A percentile compares a stretch with the other conserved stretches of the same genome.
phyloP scores from a whole-genome alignment of 1,140 invertebrate species.

The Drosophila dunni region DNA sequence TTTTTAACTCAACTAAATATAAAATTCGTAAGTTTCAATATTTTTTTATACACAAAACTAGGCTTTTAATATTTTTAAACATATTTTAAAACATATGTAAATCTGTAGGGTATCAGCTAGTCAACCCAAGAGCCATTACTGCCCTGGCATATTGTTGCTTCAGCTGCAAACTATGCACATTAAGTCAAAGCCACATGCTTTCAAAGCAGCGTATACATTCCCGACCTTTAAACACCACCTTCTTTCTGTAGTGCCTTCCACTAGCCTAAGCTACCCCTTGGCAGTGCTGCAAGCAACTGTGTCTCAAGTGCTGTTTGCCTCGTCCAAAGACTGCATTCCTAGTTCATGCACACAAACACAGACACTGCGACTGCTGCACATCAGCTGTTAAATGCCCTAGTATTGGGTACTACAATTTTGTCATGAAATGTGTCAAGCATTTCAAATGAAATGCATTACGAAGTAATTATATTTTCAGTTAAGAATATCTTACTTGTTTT shows the following conservation, averaged over 20 bases:
- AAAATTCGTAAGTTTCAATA: too few species aligned
- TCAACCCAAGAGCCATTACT: neutral
- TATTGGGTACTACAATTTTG: too few species aligned
- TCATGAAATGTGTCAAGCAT: too few species aligned
- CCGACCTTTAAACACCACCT: neutral
- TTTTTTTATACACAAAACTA: too few species aligned
- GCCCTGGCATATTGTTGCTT: constrained; percentile 10
- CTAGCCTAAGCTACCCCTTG: neutral
- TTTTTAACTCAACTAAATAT: too few species aligned
- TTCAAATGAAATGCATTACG: too few species aligned
- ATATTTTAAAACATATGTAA: too few species aligned
- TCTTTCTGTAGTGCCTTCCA: neutral
- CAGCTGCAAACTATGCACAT: constrained; percentile 22
- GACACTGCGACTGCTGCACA: neutral
- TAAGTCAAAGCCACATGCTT: constrained; percentile 36
- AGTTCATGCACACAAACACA: neutral
- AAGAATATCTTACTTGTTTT: too few species aligned
- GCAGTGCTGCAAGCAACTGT: neutral
- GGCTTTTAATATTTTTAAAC: too few species aligned
- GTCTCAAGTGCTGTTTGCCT: constrained; percentile 27
- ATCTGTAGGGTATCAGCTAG: neutral
- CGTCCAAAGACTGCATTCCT: constrained; percentile 6
- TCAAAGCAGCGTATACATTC: neutral
- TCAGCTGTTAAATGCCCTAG: neutral
- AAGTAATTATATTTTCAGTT: too few species aligned